Percentiles rank a stretch among this genome's conserved stretches.
Conservation (phyloP, 1,140 invertebrate genomes). For the Leptopilina clavipes region DNA sequence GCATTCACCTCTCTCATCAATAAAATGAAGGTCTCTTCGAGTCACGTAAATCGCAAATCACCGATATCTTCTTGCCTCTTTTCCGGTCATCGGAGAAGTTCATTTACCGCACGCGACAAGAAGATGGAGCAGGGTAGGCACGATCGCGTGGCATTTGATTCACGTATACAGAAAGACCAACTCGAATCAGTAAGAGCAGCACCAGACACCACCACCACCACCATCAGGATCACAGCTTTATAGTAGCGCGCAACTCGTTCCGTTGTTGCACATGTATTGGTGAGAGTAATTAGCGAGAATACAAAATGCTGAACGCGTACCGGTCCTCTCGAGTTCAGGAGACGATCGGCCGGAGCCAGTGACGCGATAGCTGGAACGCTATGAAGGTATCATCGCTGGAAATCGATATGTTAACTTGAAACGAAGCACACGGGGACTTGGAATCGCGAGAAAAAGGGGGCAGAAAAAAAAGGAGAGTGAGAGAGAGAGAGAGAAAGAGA, state of each 20-base stretch:
- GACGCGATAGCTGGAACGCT: slow-evolving; percentile 34
- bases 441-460: slow-evolving; percentile 29
- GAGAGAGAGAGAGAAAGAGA: no score
- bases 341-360: slow-evolving; percentile 25
- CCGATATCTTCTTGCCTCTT: slow-evolving; percentile 43
- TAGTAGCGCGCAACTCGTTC: slow-evolving; percentile 40
- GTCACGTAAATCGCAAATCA: slow-evolving; percentile 33
- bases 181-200: slow-evolving; percentile 9
- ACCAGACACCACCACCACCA: slow-evolving; percentile 6
- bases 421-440: slow-evolving; percentile 8
- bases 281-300: slow-evolving; percentile 52
- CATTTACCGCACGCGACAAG: slow-evolving; percentile 49
- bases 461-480: not conserved
- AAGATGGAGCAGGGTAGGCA: slow-evolving; percentile 44
- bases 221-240: not conserved
- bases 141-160: slow-evolving; percentile 56
- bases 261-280: slow-evolving; percentile 33
- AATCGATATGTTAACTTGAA: not conserved
- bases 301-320: slow-evolving; percentile 47
- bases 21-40: slow-evolving; percentile 20
- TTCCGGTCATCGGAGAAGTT: slow-evolving; percentile 50
- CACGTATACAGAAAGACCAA: slow-evolving; percentile 43
- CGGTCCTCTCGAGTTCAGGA: slow-evolving; percentile 44
- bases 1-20: slow-evolving; percentile 7
- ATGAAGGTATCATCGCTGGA: slow-evolving; percentile 31